These are phyloP conservation scores for Rissa tridactyla DNA, from an alignment of 2,113 vertebrate species.

Conservation along the genomic window DNA sequence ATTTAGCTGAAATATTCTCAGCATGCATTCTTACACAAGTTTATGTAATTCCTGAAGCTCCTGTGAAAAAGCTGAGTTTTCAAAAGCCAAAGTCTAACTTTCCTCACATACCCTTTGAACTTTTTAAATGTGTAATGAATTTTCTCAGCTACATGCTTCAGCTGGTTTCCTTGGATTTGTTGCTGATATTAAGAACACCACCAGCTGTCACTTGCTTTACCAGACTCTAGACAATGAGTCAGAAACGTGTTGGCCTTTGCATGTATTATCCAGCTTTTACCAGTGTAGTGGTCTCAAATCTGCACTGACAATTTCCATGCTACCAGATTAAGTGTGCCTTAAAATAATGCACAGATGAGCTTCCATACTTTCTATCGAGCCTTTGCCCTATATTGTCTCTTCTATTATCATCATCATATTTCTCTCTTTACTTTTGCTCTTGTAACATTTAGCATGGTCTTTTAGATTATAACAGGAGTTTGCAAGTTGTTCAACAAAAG, in stretches of 20 bases:
- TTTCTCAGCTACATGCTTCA: slow-evolving; percentile 38
- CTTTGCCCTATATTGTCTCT: background rate
- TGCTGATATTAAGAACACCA: slow-evolving; percentile 46
- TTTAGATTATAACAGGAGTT: background rate
- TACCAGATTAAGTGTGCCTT: background rate
- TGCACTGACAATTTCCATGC: background rate
- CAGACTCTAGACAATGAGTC: slow-evolving; percentile 39
- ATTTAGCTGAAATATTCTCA: slow-evolving; percentile 9
- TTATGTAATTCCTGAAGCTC: background rate
- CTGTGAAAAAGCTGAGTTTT: background rate
- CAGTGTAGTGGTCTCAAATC: background rate
- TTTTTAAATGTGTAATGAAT: slow-evolving; percentile 37
- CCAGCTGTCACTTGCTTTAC: slow-evolving; percentile 44
- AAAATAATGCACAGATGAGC: background rate
- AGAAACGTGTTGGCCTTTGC: slow-evolving; percentile 38
- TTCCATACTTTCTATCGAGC: background rate
- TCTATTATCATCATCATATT: background rate
- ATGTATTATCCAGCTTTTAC: background rate
- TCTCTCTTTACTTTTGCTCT: background rate
- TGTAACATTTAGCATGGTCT: background rate
- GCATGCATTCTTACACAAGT: background rate
- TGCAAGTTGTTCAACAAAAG: background rate
- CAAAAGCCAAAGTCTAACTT: slow-evolving; percentile 17
- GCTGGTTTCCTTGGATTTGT: slow-evolving; percentile 42
- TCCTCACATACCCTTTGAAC: slow-evolving; percentile 29